Conservation (phyloP, 2,113 vertebrate species). For the Catagonus wagneri region DNA sequence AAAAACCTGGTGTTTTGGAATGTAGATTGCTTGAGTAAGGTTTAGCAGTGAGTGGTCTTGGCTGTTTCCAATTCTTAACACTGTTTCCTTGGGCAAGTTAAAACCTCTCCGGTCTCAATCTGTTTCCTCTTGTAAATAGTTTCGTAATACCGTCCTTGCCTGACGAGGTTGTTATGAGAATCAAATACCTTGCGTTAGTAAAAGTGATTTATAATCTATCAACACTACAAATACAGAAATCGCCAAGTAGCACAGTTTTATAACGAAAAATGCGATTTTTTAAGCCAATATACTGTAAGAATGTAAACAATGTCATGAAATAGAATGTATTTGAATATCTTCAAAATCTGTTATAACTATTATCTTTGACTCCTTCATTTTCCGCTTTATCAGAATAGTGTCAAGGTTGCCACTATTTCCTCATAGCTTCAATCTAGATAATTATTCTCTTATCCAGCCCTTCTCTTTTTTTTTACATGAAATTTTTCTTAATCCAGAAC, state of each 20-base stretch:
- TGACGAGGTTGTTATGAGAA: not conserved
- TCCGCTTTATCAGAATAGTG: not conserved
- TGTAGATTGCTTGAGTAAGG: not conserved
- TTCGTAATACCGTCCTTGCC: not conserved
- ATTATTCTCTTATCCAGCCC: not conserved
- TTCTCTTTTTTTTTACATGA: slow-evolving; percentile 22
- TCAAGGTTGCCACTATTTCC: not conserved
- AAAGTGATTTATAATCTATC: not conserved
- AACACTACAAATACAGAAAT: not conserved
- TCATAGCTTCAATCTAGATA: slow-evolving; percentile 19
- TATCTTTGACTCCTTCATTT: not conserved
- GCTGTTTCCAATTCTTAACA: not conserved
- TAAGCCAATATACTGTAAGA: not conserved
- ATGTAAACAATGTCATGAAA: not conserved
- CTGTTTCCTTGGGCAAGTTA: slow-evolving; percentile 44
- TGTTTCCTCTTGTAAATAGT: slow-evolving; percentile 37
- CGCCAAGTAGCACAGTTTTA: not conserved
- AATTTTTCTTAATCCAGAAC: not conserved
- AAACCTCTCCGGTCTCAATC: not conserved
- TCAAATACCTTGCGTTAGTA: not conserved
- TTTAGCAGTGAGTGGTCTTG: not conserved
- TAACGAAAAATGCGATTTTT: slow-evolving; percentile 10
- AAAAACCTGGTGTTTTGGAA: not conserved
- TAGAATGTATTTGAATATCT: not conserved
- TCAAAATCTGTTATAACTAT: not conserved